Evolutionary conservation across 2,888 invertebrate species (phyloP), one percentile per base, ranked within the genome.

Genomic region (Diplazon laetatorius): DNA sequence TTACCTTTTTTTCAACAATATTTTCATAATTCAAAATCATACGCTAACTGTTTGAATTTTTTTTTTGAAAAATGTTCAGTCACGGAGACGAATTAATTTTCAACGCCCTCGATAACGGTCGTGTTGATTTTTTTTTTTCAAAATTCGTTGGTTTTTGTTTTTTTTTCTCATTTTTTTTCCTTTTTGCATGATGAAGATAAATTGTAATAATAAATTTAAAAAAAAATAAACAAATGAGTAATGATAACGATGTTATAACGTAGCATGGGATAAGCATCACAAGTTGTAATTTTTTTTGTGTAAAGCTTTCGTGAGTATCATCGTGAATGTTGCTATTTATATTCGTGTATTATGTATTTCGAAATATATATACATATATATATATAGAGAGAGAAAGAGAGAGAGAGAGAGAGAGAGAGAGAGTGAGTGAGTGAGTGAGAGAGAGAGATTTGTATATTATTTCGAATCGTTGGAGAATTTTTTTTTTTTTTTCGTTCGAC

Each of bases 31-130:
- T n/a, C n/a, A n/a, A n/a, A n/a, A n/a, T n/a, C n/a, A n/a, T n/a
- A n/a, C n/a, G n/a, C n/a, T n/a, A n/a, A n/a, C n/a, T n/a, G n/a
- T n/a, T n/a, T n/a, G n/a, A n/a, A 12, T 68, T 20, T 66, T 20
- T 20, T 35, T 62, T 3, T 25, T 14, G n/a, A 46, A 68, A 5
- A n/a, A 46, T 84, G 84, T 83, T 86, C 76, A 78, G 72, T 77
- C 76, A 37, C 66, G 60, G 46, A 81, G 57, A 80, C 83, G 83
- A 85, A 84, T 86, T 83, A 83, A 87, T 87, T 84, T 74, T 78
- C 2, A 59, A 81, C 82, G 82, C 81, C 80, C 81, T 72, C 80
- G n/a, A 72, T 80, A 80, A 80, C 81, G 60, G 82, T 82, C 83
- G 76, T 80, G 80, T 80, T n/a, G n/a, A n/a, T n/a, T n/a, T 82